Base-by-base conservation (phyloP, 2,888 invertebrate species). In the Hyposoter didymator region DNA sequence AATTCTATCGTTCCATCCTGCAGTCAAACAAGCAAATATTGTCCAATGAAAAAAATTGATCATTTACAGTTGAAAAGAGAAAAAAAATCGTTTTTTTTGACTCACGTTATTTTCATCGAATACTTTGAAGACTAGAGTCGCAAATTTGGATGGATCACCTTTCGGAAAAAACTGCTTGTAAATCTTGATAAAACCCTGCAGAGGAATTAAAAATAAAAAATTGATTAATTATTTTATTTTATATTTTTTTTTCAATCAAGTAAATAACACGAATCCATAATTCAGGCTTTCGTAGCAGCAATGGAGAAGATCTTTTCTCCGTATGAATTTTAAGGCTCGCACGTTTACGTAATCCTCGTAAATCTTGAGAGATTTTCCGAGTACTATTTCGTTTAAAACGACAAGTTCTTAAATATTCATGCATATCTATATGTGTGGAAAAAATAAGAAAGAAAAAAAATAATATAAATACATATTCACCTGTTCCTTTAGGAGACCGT, bases 81-180 rank as follows among this genome's bases (percentile, higher is more conserved):
- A 45, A 28, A 22, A 12, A 12, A 28, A 28, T 55, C 1, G 22
- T 0, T 12, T 59, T 32, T 78, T 83, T 81, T 45, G 72, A 55
- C 97, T 97, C 95, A 99, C 99, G 95, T 98, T 98, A 94, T 99
- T 99, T 95, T 99, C 98, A 94, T 99, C 99, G 95, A 99, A 99
- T 78, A 99, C 99, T 93, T 99, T 97, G 96, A 99, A 99, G 86
- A 99, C 99, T 92, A 99, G 96, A 78, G 98, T 98, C 73, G 99
- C 99, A 94, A 99, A 99, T 95, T 99, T 99, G 93, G 98, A 98
- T 64, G 99, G 99, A 95, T 99, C 99, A 89, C 99, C 99, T 96
- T 99, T 98, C 78, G 99, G 99, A 94, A 99, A 99, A 95, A 99
- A 99, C 95, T 99, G 99, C 95, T 99, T 99, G 95, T 99, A 99